phyloP scores from a whole-genome alignment of 2,113 vertebrate genomes.

The Phodopus roborovskii region DNA sequence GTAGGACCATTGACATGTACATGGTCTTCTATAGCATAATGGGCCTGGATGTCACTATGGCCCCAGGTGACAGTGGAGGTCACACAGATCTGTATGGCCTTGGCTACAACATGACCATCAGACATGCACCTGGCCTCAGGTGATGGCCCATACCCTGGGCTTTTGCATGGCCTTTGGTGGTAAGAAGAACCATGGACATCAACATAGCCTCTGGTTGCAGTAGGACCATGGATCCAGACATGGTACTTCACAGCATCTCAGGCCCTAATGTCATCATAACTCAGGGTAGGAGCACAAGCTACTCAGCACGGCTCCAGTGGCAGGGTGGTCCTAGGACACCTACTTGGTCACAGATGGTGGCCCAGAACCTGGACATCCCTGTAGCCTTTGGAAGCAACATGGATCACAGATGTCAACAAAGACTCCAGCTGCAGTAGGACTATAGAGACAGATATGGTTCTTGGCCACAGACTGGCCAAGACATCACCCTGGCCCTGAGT shows the following conservation, averaged over 20 bases:
- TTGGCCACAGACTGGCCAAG: neutral
- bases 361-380: neutral
- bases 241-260: too few relatives aligned
- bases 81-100: neutral
- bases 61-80: accelerated
- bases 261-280: too few relatives aligned
- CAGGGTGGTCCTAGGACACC: neutral
- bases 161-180: neutral
- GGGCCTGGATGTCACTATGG: neutral
- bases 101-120: neutral
- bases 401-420: neutral
- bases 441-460: neutral
- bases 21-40: neutral
- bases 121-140: neutral
- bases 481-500: neutral
- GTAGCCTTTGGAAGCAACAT: neutral
- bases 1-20: neutral
- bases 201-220: too few relatives aligned
- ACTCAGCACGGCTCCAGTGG: neutral
- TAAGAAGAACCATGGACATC: neutral
- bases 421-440: neutral
- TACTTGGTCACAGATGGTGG: neutral
- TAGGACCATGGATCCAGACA: too few relatives aligned
- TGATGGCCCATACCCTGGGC: neutral
- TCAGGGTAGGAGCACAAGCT: too few relatives aligned